These are phyloP conservation scores for Ricordea florida DNA, from an alignment of 92 coral and sea anemone genomes.

Conservation along the genomic window DNA sequence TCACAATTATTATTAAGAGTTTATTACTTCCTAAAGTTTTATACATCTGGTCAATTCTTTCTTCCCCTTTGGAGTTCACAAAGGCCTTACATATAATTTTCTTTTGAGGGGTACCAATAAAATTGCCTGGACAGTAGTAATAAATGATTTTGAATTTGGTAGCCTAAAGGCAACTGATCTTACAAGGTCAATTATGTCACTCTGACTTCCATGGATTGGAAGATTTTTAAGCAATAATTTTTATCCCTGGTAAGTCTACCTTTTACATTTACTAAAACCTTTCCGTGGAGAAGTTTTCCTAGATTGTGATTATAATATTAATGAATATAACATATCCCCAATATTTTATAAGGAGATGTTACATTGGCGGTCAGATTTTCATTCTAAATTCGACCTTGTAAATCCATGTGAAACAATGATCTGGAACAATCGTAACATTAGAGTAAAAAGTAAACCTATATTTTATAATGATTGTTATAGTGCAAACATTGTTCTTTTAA, in stretches of 20 bases:
- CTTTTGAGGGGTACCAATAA: not conserved
- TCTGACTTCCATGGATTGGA: no score
- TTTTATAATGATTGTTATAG: not conserved
- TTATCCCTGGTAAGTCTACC: no score
- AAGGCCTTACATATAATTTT: not conserved
- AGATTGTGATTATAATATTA: no score
- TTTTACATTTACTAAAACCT: no score
- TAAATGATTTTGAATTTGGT: no score
- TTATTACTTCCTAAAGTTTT: not conserved
- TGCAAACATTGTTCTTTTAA: constrained; percentile 1
- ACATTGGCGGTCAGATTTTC: constrained; percentile 7
- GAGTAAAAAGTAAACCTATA: constrained; percentile 10
- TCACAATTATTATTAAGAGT: constrained; percentile 7
- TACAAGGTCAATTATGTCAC: not conserved
- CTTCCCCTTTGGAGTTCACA: no score
- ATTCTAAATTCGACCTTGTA: not conserved
- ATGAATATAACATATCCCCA: no score
- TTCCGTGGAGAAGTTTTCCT: no score
- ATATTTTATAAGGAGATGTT: constrained; percentile 7
- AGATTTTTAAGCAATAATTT: no score
- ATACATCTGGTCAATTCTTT: no score
- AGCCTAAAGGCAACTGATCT: no score
- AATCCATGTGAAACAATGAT: constrained; percentile 2
- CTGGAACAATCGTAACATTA: constrained; percentile 1
- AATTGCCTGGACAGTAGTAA: constrained; percentile 1